These are phyloP conservation scores for Thaumetopoea pityocampa DNA, from an alignment of 1,140 invertebrate genomes.

Conservation along the genomic window DNA sequence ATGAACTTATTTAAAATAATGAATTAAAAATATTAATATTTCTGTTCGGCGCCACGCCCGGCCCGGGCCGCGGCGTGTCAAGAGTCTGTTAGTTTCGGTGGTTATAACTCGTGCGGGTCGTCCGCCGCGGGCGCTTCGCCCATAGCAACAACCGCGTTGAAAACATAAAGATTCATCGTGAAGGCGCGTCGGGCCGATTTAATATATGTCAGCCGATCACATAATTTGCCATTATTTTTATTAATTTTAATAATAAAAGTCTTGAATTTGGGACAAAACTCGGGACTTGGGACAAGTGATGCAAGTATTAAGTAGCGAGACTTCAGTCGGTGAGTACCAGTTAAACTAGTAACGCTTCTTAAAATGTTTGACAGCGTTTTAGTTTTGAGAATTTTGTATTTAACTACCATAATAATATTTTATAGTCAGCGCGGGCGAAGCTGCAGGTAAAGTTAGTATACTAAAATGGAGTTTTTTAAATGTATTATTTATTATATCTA, in stretches of 20 bases:
- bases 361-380: no score
- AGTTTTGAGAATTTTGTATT: no score
- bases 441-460: no score
- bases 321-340: conserved; percentile 5
- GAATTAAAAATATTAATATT: conserved; percentile 3
- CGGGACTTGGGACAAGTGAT: conserved; percentile 5
- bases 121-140: conserved; percentile 11
- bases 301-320: conserved; percentile 9
- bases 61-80: conserved; percentile 1
- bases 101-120: conserved; percentile 3
- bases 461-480: no score
- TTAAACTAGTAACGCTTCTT: no score
- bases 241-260: conserved; percentile 8
- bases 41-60: no score
- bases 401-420: no score
- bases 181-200: no score
- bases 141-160: conserved; percentile 27
- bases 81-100: conserved; percentile 6
- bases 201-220: conserved; percentile 7
- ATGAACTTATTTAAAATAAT: conserved; percentile 24
- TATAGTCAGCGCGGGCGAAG: no score
- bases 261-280: conserved; percentile 1
- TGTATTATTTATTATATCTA: no score
- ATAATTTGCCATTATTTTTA: conserved; percentile 13
- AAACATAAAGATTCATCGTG: conserved; percentile 18